Percentiles rank a stretch among this genome's conserved stretches.
These are phyloP conservation scores for Conus ventricosus DNA, from an alignment of 1,140 invertebrate genomes.

Conservation along the genomic window DNA sequence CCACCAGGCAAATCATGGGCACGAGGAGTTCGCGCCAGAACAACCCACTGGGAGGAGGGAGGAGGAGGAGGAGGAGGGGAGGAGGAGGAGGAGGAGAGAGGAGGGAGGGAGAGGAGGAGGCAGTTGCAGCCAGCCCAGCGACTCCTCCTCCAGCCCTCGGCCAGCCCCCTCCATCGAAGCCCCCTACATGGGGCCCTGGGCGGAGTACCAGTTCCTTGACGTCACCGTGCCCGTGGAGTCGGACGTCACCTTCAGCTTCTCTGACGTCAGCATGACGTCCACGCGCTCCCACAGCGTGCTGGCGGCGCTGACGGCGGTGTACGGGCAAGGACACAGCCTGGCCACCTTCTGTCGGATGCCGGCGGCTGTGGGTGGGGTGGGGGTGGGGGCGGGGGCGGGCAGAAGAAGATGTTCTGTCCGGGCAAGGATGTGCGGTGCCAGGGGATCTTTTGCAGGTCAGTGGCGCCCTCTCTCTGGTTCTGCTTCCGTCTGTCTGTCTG, in stretches of 20 bases:
- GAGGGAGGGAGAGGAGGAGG: neutral
- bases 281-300: neutral
- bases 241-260: conserved; percentile 36
- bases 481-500: neutral
- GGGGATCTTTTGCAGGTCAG: conserved; percentile 32
- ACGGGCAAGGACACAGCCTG: conserved; percentile 23
- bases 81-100: neutral
- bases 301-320: neutral
- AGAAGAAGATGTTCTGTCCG: neutral
- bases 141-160: conserved; percentile 1
- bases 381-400: neutral
- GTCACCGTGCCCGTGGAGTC: conserved; percentile 31
- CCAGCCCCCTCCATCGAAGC: conserved; percentile 17
- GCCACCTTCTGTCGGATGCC: neutral
- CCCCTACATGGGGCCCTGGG: conserved; percentile 24
- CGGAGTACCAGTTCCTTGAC: conserved; percentile 32
- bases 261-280: conserved; percentile 24
- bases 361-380: neutral
- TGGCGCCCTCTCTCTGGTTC: neutral
- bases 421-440: conserved; percentile 5
- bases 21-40: neutral
- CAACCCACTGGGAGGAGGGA: neutral
- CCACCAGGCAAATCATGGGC: neutral
- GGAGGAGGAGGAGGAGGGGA: neutral
- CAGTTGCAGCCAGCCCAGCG: neutral